These are phyloP conservation scores for Amitus sp. DNA, from an alignment of 2,888 invertebrate species.

Conservation along the genomic window DNA sequence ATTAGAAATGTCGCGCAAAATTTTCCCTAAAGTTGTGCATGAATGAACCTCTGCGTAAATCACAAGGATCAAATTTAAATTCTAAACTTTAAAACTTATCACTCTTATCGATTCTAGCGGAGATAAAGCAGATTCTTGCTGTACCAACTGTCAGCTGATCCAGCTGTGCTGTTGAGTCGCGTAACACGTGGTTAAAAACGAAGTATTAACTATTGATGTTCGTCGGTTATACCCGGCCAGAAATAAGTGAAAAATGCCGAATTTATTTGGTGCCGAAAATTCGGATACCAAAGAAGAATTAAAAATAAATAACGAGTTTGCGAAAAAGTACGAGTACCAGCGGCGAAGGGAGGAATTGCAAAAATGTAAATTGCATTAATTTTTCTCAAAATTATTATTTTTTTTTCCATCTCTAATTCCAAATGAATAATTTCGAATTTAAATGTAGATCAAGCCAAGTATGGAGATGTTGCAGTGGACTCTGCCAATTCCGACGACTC, in stretches of 20 bases:
- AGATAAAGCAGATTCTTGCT: too few species aligned
- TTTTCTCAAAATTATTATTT: constrained; percentile 50
- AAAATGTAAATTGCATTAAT: constrained; percentile 70
- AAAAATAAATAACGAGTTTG: constrained; percentile 82
- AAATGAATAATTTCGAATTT: constrained; percentile 11
- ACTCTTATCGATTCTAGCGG: too few species aligned
- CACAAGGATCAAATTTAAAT: too few species aligned
- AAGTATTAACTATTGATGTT: too few species aligned
- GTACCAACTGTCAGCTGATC: too few species aligned
- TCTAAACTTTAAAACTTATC: too few species aligned
- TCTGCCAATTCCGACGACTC: constrained; percentile 66
- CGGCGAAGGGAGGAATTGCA: constrained; percentile 87
- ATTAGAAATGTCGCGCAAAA: too few species aligned
- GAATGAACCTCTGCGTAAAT: too few species aligned
- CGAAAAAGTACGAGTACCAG: constrained; percentile 85
- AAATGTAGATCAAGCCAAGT: constrained; percentile 74
- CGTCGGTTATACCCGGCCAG: too few species aligned
- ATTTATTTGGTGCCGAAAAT: constrained; percentile 70
- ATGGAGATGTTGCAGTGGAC: constrained; percentile 71
- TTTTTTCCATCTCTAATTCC: not conserved
- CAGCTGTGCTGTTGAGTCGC: too few species aligned
- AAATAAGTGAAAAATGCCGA: constrained; percentile 56
- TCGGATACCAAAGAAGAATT: constrained; percentile 70
- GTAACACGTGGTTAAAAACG: too few species aligned
- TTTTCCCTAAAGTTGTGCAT: too few species aligned